phyloP scores from a whole-genome alignment of 2,797 vertebrate genomes.

The Mallotus villosus region DNA sequence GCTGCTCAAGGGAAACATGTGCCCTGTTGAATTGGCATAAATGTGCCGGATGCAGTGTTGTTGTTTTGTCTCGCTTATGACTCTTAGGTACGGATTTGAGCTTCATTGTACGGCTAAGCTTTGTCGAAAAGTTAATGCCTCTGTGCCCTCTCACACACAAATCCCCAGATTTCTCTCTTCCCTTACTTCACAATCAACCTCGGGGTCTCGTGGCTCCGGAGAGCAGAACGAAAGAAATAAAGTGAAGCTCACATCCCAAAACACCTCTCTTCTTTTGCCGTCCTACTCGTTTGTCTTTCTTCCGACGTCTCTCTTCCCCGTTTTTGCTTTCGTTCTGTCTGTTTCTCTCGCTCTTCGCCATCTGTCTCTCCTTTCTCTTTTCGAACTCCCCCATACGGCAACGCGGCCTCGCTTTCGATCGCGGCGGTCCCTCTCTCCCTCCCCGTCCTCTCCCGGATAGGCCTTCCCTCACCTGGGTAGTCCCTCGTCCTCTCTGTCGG shows the following conservation, averaged over 20 bases:
- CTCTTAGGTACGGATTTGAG: slow-evolving; percentile 57
- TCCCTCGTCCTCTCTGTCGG: neutral
- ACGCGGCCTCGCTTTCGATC: too few relatives aligned
- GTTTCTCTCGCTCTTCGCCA: neutral
- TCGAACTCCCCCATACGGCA: neutral
- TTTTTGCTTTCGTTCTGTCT: neutral
- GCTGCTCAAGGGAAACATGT: slow-evolving; percentile 19
- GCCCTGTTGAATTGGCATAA: slow-evolving; percentile 26
- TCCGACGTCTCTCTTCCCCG: neutral
- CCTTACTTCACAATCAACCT: slow-evolving; percentile 53
- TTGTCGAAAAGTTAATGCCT: slow-evolving; percentile 61
- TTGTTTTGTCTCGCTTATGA: slow-evolving; percentile 45
- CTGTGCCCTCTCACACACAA: slow-evolving; percentile 57
- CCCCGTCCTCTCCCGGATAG: too few relatives aligned
- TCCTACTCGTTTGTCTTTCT: slow-evolving; percentile 21
- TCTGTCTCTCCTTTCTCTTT: slow-evolving; percentile 23
- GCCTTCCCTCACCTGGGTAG: too few relatives aligned
- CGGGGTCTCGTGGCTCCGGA: slow-evolving; percentile 41
- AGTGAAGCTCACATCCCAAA: slow-evolving; percentile 1
- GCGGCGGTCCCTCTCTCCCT: too few relatives aligned
- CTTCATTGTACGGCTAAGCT: slow-evolving; percentile 63
- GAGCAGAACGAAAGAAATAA: slow-evolving; percentile 44
- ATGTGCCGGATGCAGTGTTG: slow-evolving; percentile 14
- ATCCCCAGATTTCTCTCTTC: slow-evolving; percentile 47
- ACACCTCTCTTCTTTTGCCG: slow-evolving; percentile 15